phyloP scores from a whole-genome alignment of 2,797 vertebrate genomes.

The Setipinna tenuifilis region DNA sequence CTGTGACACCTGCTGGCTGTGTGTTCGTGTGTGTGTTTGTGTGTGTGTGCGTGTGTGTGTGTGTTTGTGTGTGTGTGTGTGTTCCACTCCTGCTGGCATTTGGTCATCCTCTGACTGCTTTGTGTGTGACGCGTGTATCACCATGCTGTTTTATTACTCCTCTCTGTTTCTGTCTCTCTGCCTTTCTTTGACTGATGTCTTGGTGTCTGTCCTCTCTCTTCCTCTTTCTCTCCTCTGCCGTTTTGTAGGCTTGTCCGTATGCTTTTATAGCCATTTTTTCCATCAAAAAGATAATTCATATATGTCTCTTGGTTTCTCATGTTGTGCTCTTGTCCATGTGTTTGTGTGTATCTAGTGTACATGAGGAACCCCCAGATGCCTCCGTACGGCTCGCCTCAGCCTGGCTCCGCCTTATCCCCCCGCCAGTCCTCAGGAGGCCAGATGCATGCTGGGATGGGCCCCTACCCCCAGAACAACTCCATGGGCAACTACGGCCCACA shows the following conservation, averaged over 20 bases:
- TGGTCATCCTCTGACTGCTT: background rate
- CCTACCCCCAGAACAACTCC: constrained; percentile 94
- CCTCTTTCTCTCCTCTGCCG: background rate
- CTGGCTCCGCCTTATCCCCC: constrained; percentile 97
- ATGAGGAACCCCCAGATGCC: constrained; percentile 96
- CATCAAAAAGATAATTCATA: too few species aligned
- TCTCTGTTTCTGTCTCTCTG: background rate
- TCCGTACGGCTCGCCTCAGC: constrained; percentile 93
- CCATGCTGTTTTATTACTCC: background rate
- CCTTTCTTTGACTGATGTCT: background rate
- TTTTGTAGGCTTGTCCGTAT: background rate
- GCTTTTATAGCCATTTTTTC: background rate
- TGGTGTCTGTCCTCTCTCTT: background rate
- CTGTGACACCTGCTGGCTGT: background rate
- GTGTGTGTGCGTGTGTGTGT: background rate
- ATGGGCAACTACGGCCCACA: constrained; percentile 95
- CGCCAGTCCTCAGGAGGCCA: constrained; percentile 94
- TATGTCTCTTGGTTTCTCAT: background rate
- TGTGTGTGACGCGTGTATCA: background rate
- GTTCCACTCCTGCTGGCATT: too few species aligned
- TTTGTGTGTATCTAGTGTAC: constrained; percentile 77
- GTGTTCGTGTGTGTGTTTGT: background rate
- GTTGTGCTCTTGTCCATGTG: background rate
- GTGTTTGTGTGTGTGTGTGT: too few species aligned
- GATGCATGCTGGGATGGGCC: constrained; percentile 92